These are phyloP conservation scores for Burhinus oedicnemus DNA, from an alignment of 2,113 vertebrate genomes.

Conservation along the genomic window DNA sequence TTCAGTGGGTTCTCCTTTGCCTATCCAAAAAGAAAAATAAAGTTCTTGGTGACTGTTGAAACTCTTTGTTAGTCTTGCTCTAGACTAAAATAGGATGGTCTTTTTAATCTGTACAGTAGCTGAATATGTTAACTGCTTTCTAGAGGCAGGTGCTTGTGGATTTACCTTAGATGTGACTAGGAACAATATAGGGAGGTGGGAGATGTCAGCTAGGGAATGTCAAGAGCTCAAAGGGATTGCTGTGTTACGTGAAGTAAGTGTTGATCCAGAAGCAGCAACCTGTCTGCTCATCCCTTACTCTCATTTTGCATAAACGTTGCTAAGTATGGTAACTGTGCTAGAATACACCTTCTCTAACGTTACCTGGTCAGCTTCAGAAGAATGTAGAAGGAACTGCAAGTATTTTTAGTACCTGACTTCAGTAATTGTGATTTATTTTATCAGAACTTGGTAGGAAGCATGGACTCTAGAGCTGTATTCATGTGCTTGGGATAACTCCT, in stretches of 20 bases:
- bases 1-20: constrained; percentile 82
- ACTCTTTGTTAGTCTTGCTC: accelerated
- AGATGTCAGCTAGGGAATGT: not conserved
- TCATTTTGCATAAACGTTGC: not conserved
- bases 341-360: not conserved
- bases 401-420: not conserved
- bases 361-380: not conserved
- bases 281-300: not conserved
- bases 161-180: not conserved
- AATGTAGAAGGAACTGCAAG: not conserved
- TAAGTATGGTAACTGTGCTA: not conserved
- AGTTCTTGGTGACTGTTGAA: not conserved
- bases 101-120: not conserved
- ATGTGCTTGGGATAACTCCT: not conserved
- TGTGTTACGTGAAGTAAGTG: not conserved
- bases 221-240: not conserved
- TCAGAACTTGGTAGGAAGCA: not conserved
- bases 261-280: not conserved
- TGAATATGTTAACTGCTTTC: not conserved
- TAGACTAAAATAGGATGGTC: not conserved
- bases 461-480: not conserved
- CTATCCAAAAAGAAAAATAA: constrained; percentile 27
- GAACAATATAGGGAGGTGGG: not conserved
- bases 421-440: not conserved
- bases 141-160: not conserved